phyloP scores from a whole-genome alignment of 2,888 invertebrate species.

The Lingula anatina region DNA sequence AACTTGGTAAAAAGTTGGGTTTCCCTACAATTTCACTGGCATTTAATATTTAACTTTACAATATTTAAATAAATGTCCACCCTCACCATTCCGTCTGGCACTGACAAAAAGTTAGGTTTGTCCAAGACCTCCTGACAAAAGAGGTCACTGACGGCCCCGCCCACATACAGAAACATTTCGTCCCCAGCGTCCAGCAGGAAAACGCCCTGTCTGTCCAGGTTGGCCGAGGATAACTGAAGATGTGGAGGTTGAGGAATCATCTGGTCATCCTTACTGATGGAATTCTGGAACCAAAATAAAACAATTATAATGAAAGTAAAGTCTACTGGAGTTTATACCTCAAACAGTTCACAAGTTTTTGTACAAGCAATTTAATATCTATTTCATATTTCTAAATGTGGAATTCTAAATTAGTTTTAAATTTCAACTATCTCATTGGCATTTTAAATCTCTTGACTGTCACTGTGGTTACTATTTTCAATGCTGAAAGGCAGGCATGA shows the following conservation, averaged over 20 bases:
- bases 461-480: too few relatives aligned
- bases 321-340: too few relatives aligned
- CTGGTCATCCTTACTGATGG: slow-evolving; percentile 39
- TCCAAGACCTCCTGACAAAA: slow-evolving; percentile 76
- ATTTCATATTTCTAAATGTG: neutral
- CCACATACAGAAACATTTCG: slow-evolving; percentile 75
- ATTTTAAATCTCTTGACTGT: too few relatives aligned
- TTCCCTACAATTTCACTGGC: too few relatives aligned
- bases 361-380: neutral
- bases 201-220: slow-evolving; percentile 72
- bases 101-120: slow-evolving; percentile 48
- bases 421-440: too few relatives aligned
- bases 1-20: too few relatives aligned
- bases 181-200: slow-evolving; percentile 88
- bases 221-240: slow-evolving; percentile 75
- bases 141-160: slow-evolving; percentile 69
- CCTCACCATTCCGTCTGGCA: slow-evolving; percentile 41
- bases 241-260: slow-evolving; percentile 62
- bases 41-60: too few relatives aligned
- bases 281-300: slow-evolving; percentile 28
- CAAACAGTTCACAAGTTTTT: neutral
- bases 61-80: too few relatives aligned
- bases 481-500: too few relatives aligned
- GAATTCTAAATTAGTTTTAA: neutral
- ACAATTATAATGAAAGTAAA: neutral